Percentiles rank a stretch among this genome's conserved stretches.
phyloP scores from a whole-genome alignment of 2,797 vertebrate species.

The Remorina albescens region DNA sequence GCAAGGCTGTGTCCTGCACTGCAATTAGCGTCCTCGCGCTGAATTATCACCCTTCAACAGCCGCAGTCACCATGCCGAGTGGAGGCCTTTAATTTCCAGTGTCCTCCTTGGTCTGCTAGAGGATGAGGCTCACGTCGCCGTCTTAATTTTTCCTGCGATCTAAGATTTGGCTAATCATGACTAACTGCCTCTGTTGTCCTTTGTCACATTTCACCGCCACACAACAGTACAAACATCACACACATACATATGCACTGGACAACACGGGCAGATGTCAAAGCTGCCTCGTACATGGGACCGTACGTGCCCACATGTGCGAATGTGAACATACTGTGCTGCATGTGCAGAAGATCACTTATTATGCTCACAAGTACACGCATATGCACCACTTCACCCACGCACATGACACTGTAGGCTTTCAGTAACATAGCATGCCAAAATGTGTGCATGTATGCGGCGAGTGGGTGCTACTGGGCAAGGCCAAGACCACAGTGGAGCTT shows the following conservation, averaged over 20 bases:
- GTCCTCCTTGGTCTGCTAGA: conserved; percentile 55
- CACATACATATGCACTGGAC: background rate
- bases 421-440: conserved; percentile 47
- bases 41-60: conserved; percentile 77
- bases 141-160: conserved; percentile 38
- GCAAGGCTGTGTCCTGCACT: conserved; percentile 61
- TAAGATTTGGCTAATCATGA: conserved; percentile 53
- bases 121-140: conserved; percentile 29
- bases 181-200: conserved; percentile 38
- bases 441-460: conserved; percentile 62
- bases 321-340: conserved; percentile 56
- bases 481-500: conserved; percentile 57
- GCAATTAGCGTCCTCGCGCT: conserved; percentile 76
- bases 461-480: conserved; percentile 73
- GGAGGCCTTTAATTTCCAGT: conserved; percentile 66
- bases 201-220: conserved; percentile 48
- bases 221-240: conserved; percentile 1
- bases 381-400: conserved; percentile 67
- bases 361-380: conserved; percentile 64
- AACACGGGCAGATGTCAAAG: conserved; percentile 23
- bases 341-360: conserved; percentile 52
- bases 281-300: conserved; percentile 32
- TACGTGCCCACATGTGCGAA: conserved; percentile 36
- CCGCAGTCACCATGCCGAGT: conserved; percentile 40
- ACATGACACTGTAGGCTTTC: conserved; percentile 65